Evolutionary conservation across 64 coral and sea anemone species (phyloP), one percentile per base, ranked within the genome.

Genomic region (Acropora yongei): DNA sequence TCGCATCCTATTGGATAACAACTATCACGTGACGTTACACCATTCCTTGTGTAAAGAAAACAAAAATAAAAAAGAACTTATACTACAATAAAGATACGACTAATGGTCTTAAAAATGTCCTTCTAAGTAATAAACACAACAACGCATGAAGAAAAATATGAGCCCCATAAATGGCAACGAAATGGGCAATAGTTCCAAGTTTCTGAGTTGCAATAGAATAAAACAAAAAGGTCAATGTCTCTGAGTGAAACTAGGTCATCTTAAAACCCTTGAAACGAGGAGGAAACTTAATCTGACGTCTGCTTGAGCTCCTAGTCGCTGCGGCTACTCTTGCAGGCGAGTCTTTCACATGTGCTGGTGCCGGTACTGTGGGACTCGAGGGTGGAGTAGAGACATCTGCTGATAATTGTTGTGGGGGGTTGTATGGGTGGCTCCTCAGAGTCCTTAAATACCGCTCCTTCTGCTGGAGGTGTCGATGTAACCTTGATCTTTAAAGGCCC

Each of bases 21-120:
- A 74, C 71, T 74, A 74, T 74, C 71, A 74, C 71, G n/a, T 74
- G 71, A 74, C 71, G n/a, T 74, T 30, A 74, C 71, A 74, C 40
- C 71, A 4, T 74, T 74, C 71, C 71, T 74, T 74, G 30, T 74
- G 40, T 74, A 74, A 72, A 72, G 68, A 72, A 72, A 72, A 16
- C 5, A 72, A 72, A 72, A 16, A 72, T 72, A 12, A 30, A 42
- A 74, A 40, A 74, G 19, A 74, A 74, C n/a, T 30, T 74, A 69
- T 9, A 74, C 71, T 74, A 74, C 40, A 74, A 74, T 74, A 74
- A 74, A 42, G 71, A 74, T 30, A 74, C 71, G n/a, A 74, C 8
- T 74, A n/a, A 7, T 55, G 51, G 0, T 55, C 51, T 55, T 7
- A 55, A 55, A 55, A 55, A 55, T 55, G 51, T 55, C 51, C 51